Evolutionary conservation across 1,140 invertebrate genomes (phyloP), one percentile per base, ranked within the genome.

Genomic region (Temnothorax longispinosus): DNA sequence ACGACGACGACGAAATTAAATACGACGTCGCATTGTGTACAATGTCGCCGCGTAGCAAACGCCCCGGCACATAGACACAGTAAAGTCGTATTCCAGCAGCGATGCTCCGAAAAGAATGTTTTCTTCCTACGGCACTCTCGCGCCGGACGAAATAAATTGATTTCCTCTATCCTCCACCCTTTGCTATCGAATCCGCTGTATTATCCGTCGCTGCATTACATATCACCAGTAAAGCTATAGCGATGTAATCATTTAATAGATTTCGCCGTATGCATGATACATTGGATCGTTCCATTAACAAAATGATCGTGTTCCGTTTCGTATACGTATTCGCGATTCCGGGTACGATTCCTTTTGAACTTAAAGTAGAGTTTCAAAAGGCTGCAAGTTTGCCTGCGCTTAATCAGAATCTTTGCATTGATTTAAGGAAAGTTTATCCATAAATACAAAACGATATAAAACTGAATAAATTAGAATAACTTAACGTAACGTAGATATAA

Each of bases 1-100:
- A 86, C 75, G 58, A 62, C 81, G 60, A 81, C 47, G 76, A 69
- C 85, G 41, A 86, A 87, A 87, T 87, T 87, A 87, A 87, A 81
- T 84, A 87, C 78, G 85, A 82, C 67, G 67, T 78, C 15, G 74
- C 47, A 76, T 78, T 85, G 82, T 85, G 82, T 85, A 56, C 62
- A 78, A 35, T 56, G 44, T 35, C 67, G 54, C n/a, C 41, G 69
- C 58, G n/a, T 69, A 52, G 78, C 65, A 27, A 81, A 35, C 38
- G 60, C 27, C 58, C 27, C 58, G n/a, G 21, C 50, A 85, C 82
- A 78, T 67, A 85, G 82, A 85, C 58, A 38, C n/a, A 35, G 69
- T 62, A 27, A 76, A 52, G 82, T 65, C 35, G 56, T 77, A 54
- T 85, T 67, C 74, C 60, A 52, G 32, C 74, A 11, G 52, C 60